phyloP scores from a whole-genome alignment of 2,888 invertebrate genomes.

The Timandra comae region DNA sequence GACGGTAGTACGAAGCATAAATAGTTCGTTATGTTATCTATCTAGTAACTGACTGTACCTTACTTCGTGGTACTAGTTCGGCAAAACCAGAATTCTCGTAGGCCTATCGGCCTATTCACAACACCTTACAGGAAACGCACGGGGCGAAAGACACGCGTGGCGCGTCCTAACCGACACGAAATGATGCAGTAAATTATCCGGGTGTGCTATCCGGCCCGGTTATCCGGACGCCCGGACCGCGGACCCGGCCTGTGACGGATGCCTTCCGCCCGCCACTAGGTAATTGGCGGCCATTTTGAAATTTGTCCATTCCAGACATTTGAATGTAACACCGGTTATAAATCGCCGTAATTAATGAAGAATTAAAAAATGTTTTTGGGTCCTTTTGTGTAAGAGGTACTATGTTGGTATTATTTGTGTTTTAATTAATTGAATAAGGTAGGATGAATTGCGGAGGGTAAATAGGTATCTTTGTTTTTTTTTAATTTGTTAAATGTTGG shows the following conservation, averaged over 20 bases:
- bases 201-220: constrained; percentile 36
- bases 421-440: no score
- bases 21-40: no score
- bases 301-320: constrained; percentile 33
- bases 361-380: no score
- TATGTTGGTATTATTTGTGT: background rate
- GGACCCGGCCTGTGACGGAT: constrained; percentile 35
- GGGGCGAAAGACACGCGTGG: constrained; percentile 18
- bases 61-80: no score
- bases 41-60: no score
- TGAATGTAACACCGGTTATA: constrained; percentile 18
- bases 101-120: no score
- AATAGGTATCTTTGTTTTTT: no score
- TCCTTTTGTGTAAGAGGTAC: background rate
- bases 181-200: constrained; percentile 36
- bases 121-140: constrained; percentile 9
- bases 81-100: no score
- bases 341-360: constrained; percentile 18
- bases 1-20: no score
- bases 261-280: constrained; percentile 33
- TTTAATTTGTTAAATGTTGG: no score
- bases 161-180: constrained; percentile 9
- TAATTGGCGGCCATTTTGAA: constrained; percentile 37
- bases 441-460: no score
- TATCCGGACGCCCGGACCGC: constrained; percentile 27